A percentile compares a stretch with the other conserved stretches of the same genome.
Conservation (phyloP, 2,113 vertebrate species). For the Ctenomys sociabilis region DNA sequence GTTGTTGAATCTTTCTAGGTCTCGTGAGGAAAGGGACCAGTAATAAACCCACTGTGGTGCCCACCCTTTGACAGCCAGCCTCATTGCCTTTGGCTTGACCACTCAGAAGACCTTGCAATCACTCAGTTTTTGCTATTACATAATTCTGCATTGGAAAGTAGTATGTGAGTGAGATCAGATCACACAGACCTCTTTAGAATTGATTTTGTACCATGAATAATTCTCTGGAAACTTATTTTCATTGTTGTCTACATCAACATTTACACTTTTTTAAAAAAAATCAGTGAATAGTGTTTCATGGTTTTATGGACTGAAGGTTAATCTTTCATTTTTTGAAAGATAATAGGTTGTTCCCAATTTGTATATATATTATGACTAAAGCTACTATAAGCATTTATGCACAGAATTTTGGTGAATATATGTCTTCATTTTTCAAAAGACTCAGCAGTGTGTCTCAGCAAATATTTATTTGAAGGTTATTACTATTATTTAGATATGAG, state of each 20-base stretch:
- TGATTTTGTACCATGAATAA: background rate
- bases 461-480: background rate
- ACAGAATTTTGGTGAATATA: background rate
- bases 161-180: background rate
- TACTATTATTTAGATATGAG: background rate
- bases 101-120: no score
- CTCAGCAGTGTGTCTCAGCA: background rate
- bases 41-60: rapidly evolving
- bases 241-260: background rate
- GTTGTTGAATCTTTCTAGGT: background rate
- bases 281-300: background rate
- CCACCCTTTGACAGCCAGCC: background rate
- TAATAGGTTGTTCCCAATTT: background rate
- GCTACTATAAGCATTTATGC: background rate
- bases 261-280: background rate
- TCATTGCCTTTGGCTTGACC: background rate
- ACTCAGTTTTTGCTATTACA: background rate
- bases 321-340: background rate
- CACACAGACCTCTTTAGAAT: background rate
- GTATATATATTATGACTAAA: background rate
- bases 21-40: rapidly evolving
- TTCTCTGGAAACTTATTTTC: background rate
- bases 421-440: background rate
- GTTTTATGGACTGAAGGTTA: background rate
- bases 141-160: background rate